Conservation (phyloP, 2,113 vertebrate species). For the Limnothrissa miodon region DNA sequence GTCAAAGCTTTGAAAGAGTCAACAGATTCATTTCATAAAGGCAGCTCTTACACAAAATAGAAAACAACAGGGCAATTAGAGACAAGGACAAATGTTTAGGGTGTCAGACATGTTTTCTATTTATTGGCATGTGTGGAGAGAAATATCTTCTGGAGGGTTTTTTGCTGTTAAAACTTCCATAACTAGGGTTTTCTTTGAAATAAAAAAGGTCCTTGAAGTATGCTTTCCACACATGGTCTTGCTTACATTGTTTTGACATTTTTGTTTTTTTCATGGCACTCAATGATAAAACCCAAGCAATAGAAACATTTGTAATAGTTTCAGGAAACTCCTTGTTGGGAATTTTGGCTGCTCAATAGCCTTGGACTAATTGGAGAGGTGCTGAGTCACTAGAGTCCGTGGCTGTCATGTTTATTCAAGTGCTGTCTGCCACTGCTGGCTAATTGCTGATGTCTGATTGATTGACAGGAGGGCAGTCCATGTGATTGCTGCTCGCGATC, state of each 20-base stretch:
- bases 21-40: neutral
- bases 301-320: neutral
- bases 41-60: neutral
- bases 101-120: neutral
- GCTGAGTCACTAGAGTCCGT: neutral
- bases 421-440: neutral
- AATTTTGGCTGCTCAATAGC: neutral
- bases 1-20: neutral
- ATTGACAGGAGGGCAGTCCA: neutral
- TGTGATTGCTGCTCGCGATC: neutral
- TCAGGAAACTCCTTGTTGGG: neutral
- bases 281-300: neutral
- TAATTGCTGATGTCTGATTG: constrained; percentile 11
- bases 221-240: neutral
- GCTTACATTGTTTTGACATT: neutral
- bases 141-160: neutral
- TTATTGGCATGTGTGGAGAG: neutral
- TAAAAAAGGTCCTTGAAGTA: neutral
- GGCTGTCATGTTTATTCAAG: neutral
- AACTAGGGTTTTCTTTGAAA: too few relatives aligned
- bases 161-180: too few relatives aligned
- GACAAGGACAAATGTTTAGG: neutral
- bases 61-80: neutral
- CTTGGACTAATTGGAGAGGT: neutral
- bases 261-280: neutral